phyloP scores from a whole-genome alignment of 2,888 invertebrate genomes.

The Acrobasis consociella region DNA sequence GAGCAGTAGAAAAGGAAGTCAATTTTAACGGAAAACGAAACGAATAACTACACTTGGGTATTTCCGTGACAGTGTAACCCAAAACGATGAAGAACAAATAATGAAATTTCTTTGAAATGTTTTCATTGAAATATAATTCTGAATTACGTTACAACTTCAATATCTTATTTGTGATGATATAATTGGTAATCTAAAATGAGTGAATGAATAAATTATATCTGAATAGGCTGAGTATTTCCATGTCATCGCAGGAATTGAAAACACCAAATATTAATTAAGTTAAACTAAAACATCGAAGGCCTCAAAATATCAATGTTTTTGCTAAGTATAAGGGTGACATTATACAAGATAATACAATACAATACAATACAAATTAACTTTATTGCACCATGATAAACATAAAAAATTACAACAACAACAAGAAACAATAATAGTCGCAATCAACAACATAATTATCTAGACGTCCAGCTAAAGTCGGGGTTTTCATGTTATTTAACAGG shows the following conservation, averaged over 20 bases:
- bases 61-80: not conserved
- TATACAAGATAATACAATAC: no score
- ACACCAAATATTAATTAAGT: conserved; percentile 9
- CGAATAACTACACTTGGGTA: not conserved
- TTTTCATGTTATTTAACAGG: not conserved
- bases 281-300: conserved; percentile 16
- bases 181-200: not conserved
- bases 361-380: no score
- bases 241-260: conserved; percentile 3
- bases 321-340: conserved; percentile 9
- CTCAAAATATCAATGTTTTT: conserved; percentile 6
- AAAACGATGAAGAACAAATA: no score
- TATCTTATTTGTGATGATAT: no score
- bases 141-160: no score
- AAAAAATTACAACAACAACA: no score
- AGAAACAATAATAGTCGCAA: not conserved
- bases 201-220: not conserved
- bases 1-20: conserved; percentile 17
- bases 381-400: no score
- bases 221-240: conserved; percentile 1
- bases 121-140: no score
- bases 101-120: no score
- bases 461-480: conserved; percentile 47
- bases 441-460: conserved; percentile 9
- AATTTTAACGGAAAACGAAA: conserved; percentile 5